Evolutionary conservation across 2,888 invertebrate species (phyloP).

Genomic region (Acrobasis suavella): DNA sequence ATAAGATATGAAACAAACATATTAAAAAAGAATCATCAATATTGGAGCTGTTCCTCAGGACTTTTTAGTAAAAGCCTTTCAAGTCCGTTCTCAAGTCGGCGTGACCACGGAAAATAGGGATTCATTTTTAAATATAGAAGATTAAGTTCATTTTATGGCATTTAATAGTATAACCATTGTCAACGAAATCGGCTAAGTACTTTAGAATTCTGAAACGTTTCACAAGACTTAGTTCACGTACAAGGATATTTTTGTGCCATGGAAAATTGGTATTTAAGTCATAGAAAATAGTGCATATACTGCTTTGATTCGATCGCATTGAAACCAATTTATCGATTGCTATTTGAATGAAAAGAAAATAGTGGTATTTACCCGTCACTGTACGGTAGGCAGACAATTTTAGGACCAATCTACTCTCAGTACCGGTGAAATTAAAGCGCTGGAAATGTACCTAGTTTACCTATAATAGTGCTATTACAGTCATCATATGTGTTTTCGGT

Average conservation of each 20-base stretch:
- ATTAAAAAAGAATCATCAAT: too few relatives aligned
- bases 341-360: slow-evolving; percentile 30
- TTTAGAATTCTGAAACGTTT: background rate
- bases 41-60: too few relatives aligned
- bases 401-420: too few relatives aligned
- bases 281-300: background rate
- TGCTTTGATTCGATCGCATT: background rate
- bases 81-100: too few relatives aligned
- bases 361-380: slow-evolving; percentile 22
- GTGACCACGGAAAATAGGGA: too few relatives aligned
- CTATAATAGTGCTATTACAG: too few relatives aligned
- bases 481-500: too few relatives aligned
- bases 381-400: background rate
- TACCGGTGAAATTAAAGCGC: too few relatives aligned
- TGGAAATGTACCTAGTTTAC: too few relatives aligned
- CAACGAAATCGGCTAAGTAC: background rate
- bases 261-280: slow-evolving; percentile 1
- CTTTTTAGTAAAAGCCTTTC: too few relatives aligned
- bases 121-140: too few relatives aligned
- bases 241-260: background rate
- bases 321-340: slow-evolving; percentile 25
- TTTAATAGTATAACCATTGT: background rate
- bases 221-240: background rate
- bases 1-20: too few relatives aligned
- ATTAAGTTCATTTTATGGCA: background rate